These are phyloP conservation scores for Sphaerolaimus hirsutus DNA, from an alignment of 2,888 invertebrate species.

Conservation along the genomic window DNA sequence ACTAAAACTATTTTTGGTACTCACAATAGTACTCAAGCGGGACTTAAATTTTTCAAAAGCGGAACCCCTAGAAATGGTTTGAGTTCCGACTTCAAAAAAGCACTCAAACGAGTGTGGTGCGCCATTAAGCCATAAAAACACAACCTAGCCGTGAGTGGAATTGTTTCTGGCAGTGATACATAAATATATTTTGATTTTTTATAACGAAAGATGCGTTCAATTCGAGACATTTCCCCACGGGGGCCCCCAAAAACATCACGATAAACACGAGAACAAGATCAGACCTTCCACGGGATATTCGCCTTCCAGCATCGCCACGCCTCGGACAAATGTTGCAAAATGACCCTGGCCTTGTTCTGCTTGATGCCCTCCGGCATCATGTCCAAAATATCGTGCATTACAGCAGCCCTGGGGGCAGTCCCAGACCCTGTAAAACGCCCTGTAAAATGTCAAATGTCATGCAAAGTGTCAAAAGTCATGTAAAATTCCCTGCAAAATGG, in stretches of 20 bases:
- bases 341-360: constrained; percentile 95
- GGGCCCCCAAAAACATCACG: background rate
- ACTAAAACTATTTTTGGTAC: too few species aligned
- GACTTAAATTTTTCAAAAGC: too few species aligned
- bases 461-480: too few species aligned
- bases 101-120: background rate
- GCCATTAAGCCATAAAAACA: background rate
- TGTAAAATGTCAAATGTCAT: too few species aligned
- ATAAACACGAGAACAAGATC: background rate
- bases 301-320: constrained; percentile 99
- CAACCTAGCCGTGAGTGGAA: background rate
- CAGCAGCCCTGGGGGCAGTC: constrained; percentile 26
- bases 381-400: constrained; percentile 82
- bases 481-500: too few species aligned
- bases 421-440: too few species aligned
- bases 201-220: too few species aligned
- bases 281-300: constrained; percentile 95
- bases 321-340: constrained; percentile 90
- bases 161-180: too few species aligned
- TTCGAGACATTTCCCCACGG: too few species aligned
- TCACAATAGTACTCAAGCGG: too few species aligned
- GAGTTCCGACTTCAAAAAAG: background rate
- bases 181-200: too few species aligned
- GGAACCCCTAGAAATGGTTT: too few species aligned
- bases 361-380: constrained; percentile 99